Conservation (phyloP, 2,888 invertebrate species). For the Melinopterus prodromus region DNA sequence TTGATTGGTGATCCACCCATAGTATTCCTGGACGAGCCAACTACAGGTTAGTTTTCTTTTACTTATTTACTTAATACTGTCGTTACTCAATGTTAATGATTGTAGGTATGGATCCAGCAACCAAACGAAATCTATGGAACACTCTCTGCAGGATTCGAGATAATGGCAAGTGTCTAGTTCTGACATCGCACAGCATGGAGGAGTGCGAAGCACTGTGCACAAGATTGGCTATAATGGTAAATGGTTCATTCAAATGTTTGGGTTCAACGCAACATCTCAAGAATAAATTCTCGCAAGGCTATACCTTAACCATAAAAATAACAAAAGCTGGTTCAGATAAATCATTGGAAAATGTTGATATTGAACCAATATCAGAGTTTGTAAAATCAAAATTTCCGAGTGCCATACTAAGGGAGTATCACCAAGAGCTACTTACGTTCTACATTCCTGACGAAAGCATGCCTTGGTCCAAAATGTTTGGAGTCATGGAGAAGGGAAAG, state of each 20-base stretch:
- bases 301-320: slow-evolving; percentile 59
- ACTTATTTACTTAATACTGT: not conserved
- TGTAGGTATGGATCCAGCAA: slow-evolving; percentile 80
- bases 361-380: slow-evolving; percentile 46
- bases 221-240: slow-evolving; percentile 85
- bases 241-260: slow-evolving; percentile 80
- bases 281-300: slow-evolving; percentile 76
- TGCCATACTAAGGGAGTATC: slow-evolving; percentile 68
- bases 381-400: slow-evolving; percentile 51
- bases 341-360: slow-evolving; percentile 36
- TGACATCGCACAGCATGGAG: slow-evolving; percentile 90
- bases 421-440: slow-evolving; percentile 77
- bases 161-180: slow-evolving; percentile 76
- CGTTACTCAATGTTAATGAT: slow-evolving; percentile 31
- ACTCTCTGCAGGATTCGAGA: slow-evolving; percentile 74
- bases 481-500: slow-evolving; percentile 71
- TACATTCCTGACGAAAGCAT: slow-evolving; percentile 69
- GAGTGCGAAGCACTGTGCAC: slow-evolving; percentile 88
- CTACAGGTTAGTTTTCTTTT: slow-evolving; percentile 59
- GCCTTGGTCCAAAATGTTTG: slow-evolving; percentile 80
- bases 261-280: slow-evolving; percentile 85
- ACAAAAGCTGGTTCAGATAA: slow-evolving; percentile 42
- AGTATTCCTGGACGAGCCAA: slow-evolving; percentile 65
- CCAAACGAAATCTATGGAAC: slow-evolving; percentile 83
- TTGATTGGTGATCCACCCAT: slow-evolving; percentile 66